Percentiles rank a stretch among this genome's conserved stretches.
These are phyloP conservation scores for western clawed frog (Xenopus tropicalis) DNA, from an alignment of 2,113 vertebrate genomes.

Conservation along the genomic window DNA sequence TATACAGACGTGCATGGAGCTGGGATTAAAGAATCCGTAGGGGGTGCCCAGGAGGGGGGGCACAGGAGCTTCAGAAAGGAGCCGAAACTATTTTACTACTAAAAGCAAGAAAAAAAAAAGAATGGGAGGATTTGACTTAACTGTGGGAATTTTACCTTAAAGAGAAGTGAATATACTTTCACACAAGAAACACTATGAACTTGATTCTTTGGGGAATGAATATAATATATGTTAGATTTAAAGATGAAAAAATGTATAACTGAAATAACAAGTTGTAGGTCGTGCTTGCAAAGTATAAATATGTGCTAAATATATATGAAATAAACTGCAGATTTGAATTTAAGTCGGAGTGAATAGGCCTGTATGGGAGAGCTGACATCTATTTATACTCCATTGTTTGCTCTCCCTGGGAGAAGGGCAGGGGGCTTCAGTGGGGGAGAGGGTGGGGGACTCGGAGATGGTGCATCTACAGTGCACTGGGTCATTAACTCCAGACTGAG, in stretches of 20 bases:
- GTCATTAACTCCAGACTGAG: not conserved
- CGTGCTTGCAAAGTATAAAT: no score
- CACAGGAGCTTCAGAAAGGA: slow-evolving; percentile 35
- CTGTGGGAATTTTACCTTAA: no score
- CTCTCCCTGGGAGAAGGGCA: slow-evolving; percentile 40
- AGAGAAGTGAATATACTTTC: no score
- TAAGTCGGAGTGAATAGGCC: slow-evolving; percentile 19
- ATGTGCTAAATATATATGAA: slow-evolving; percentile 13
- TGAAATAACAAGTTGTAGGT: no score
- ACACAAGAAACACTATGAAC: no score
- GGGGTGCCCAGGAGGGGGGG: slow-evolving; percentile 30
- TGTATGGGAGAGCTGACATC: slow-evolving; percentile 28
- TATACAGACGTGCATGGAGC: slow-evolving; percentile 64
- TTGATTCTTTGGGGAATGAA: no score
- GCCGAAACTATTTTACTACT: slow-evolving; percentile 12
- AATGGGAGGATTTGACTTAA: slow-evolving; percentile 1
- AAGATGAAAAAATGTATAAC: no score
- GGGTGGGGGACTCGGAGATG: slow-evolving; percentile 22
- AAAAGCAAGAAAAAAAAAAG: slow-evolving; percentile 34
- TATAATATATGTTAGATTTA: no score
- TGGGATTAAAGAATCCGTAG: slow-evolving; percentile 59
- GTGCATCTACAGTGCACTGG: not conserved
- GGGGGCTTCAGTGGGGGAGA: slow-evolving; percentile 24
- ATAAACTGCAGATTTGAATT: slow-evolving; percentile 39
- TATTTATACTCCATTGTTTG: slow-evolving; percentile 38